Evolutionary conservation across 2,113 vertebrate genomes (phyloP).

Genomic region (Periophthalmus modestus): DNA sequence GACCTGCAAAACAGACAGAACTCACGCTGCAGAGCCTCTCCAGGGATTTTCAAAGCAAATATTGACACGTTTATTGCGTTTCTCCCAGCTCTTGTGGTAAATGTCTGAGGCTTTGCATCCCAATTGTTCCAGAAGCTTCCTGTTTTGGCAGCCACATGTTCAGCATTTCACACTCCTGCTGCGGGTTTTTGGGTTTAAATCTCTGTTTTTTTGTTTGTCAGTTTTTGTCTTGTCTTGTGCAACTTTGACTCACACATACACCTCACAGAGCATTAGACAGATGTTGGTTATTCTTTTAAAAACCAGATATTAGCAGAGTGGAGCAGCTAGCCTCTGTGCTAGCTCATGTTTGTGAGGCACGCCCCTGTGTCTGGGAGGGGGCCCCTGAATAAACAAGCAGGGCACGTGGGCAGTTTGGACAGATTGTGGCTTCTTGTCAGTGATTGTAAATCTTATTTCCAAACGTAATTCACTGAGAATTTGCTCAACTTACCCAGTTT

Average conservation of each 20-base stretch:
- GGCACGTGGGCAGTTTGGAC: neutral
- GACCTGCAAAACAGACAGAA: neutral
- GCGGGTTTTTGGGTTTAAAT: slow-evolving; percentile 7
- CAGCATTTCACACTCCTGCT: neutral
- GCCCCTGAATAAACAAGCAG: neutral
- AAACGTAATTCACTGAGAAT: neutral
- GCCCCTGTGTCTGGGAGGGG: neutral
- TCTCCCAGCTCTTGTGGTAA: neutral
- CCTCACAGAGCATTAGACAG: neutral
- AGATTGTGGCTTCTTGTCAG: neutral
- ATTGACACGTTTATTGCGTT: neutral
- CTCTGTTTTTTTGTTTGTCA: too few relatives aligned
- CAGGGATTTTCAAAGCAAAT: neutral
- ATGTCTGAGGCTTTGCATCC: neutral
- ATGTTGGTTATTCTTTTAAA: neutral
- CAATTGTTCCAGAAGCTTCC: slow-evolving; percentile 57
- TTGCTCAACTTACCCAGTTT: neutral
- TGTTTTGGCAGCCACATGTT: neutral
- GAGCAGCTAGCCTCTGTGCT: neutral
- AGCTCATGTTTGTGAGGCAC: neutral
- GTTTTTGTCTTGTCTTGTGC: too few relatives aligned
- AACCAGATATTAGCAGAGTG: neutral
- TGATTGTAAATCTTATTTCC: too few relatives aligned
- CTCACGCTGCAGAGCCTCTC: neutral
- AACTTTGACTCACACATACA: neutral